Evolutionary conservation across 64 coral and sea anemone genomes (phyloP).

Genomic region (Montipora foliosa): DNA sequence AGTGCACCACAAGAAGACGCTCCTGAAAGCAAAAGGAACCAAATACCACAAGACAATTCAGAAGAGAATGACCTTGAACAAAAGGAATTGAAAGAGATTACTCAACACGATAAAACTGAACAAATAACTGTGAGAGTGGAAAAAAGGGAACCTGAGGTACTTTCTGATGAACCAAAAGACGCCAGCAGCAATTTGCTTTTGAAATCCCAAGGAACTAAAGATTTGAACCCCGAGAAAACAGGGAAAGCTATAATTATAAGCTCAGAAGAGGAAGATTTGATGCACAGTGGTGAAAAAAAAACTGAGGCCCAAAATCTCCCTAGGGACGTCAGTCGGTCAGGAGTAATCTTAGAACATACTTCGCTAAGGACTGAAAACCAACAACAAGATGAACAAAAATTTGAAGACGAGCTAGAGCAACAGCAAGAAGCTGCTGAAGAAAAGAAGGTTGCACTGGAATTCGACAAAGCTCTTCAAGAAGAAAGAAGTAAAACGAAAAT

Average conservation of each 20-base stretch:
- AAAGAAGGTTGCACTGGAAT: slow-evolving; percentile 6
- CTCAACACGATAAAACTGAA: too few species aligned
- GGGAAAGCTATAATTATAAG: not conserved
- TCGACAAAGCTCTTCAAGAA: slow-evolving; percentile 29
- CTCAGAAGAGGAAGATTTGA: slow-evolving; percentile 30
- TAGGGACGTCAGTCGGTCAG: not conserved
- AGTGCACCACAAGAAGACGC: too few species aligned
- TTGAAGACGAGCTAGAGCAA: slow-evolving; percentile 5
- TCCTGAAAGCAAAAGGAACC: too few species aligned
- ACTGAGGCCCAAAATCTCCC: not conserved
- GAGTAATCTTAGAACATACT: not conserved
- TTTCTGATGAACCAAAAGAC: slow-evolving; percentile 13
- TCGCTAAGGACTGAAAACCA: not conserved
- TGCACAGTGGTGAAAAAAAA: not conserved
- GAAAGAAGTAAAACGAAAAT: slow-evolving; percentile 7
- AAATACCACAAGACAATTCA: too few species aligned
- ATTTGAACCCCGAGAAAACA: not conserved
- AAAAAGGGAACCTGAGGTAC: not conserved
- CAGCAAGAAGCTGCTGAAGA: not conserved
- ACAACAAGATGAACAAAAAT: not conserved
- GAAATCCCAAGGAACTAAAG: not conserved
- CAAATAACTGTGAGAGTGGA: too few species aligned
- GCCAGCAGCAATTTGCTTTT: too few species aligned
- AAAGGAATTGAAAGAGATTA: too few species aligned
- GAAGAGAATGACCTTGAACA: too few species aligned